Percentiles rank a stretch among this genome's conserved stretches.
Evolutionary conservation across 2,113 vertebrate genomes (phyloP).

Genomic region (Phalacrocorax brasilianus): DNA sequence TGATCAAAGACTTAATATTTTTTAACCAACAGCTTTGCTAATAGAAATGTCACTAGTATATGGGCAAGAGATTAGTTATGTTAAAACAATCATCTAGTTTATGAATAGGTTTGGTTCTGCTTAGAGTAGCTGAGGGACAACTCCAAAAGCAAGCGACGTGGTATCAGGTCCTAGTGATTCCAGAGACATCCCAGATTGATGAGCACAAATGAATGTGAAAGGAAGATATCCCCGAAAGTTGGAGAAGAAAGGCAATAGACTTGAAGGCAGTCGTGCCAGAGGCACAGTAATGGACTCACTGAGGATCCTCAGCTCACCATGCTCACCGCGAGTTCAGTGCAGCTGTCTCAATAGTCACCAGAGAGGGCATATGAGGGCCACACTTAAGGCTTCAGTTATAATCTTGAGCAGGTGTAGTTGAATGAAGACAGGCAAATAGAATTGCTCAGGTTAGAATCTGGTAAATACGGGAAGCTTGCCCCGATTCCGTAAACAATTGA

Average conservation of each 20-base stretch:
- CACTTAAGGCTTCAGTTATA: neutral
- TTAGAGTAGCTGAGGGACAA: neutral
- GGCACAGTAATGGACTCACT: neutral
- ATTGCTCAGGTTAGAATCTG: neutral
- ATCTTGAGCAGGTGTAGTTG: neutral
- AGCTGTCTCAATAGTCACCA: neutral
- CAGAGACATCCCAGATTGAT: neutral
- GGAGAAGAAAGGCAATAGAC: neutral
- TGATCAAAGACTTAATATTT: neutral
- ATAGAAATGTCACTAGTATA: neutral
- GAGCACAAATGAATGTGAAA: neutral
- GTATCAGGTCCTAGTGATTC: neutral
- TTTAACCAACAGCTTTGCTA: neutral
- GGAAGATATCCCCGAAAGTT: neutral
- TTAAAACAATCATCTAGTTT: neutral
- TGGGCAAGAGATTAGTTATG: neutral
- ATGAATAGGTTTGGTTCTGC: neutral
- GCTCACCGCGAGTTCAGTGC: neutral
- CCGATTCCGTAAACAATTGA: neutral
- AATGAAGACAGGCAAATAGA: neutral
- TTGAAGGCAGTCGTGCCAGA: neutral
- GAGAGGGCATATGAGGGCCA: neutral
- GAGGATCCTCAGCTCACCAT: neutral
- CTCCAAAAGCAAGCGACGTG: neutral
- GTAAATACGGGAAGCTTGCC: neutral